A percentile compares a stretch with the other conserved stretches of the same genome.
Conservation (phyloP, 1,140 invertebrate genomes). For the Harlomillsia oculata region DNA sequence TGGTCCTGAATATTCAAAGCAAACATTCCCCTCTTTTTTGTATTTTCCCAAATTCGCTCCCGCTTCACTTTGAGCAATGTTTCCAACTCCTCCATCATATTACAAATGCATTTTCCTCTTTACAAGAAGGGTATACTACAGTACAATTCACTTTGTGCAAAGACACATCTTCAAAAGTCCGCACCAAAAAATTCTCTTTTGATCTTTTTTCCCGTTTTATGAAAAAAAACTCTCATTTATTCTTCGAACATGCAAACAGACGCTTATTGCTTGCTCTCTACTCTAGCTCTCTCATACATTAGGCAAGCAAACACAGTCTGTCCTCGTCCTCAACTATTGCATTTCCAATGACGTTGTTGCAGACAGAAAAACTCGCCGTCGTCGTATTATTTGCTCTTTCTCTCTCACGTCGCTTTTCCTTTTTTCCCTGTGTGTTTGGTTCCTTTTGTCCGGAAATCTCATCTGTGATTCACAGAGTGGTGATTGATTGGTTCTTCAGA, state of each 20-base stretch:
- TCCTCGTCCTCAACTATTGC: too few species aligned
- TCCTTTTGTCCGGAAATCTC: conserved; percentile 20
- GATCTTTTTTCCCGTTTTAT: conserved; percentile 33
- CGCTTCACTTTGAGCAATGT: not conserved
- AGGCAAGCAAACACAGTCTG: too few species aligned
- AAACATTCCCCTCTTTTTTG: conserved; percentile 8
- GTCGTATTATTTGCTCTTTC: conserved; percentile 8
- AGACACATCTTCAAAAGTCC: too few species aligned
- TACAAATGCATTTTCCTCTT: not conserved
- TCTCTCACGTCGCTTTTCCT: conserved; percentile 10
- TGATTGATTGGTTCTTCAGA: conserved; percentile 29
- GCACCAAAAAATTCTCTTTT: too few species aligned
- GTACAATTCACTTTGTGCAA: too few species aligned
- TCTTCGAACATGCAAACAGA: conserved; percentile 13
- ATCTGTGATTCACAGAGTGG: conserved; percentile 24
- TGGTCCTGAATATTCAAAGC: conserved; percentile 18
- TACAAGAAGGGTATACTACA: not conserved
- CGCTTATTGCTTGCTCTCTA: too few species aligned
- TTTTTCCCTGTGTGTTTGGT: not conserved
- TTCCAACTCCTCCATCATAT: not conserved
- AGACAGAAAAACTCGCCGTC: not conserved
- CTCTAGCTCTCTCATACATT: too few species aligned
- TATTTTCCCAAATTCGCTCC: not conserved
- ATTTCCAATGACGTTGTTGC: too few species aligned
- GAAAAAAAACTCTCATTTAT: conserved; percentile 33